These are phyloP conservation scores for Echinarachnius parma DNA, from an alignment of 53 echinoderm and acorn worm genomes.

Conservation along the genomic window DNA sequence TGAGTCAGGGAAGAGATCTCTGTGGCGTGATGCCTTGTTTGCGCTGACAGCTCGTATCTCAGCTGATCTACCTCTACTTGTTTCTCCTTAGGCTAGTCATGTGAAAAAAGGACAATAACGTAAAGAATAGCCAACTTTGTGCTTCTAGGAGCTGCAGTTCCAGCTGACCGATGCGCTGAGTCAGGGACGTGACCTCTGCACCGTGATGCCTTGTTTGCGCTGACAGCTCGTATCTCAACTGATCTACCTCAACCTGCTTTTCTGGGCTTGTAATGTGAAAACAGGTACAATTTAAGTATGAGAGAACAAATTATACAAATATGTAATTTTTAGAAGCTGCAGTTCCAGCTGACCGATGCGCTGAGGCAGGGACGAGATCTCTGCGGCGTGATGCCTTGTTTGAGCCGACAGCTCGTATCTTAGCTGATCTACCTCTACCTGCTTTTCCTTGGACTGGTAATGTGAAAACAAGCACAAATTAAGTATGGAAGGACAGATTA, in stretches of 20 bases:
- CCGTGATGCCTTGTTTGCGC: slow-evolving; percentile 63
- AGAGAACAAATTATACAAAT: too few relatives aligned
- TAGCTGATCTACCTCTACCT: slow-evolving; percentile 63
- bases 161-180: slow-evolving; percentile 64
- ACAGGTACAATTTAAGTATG: too few relatives aligned
- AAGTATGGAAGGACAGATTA: too few relatives aligned
- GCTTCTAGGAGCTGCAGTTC: slow-evolving; percentile 66
- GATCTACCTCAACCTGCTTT: slow-evolving; percentile 59
- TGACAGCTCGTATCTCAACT: slow-evolving; percentile 64
- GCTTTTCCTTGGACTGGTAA: slow-evolving; percentile 56
- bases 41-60: slow-evolving; percentile 62
- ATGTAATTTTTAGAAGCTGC: too few relatives aligned
- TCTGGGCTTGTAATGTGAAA: too few relatives aligned
- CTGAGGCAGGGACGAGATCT: slow-evolving; percentile 55
- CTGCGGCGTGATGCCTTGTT: slow-evolving; percentile 57
- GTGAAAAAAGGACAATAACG: not conserved
- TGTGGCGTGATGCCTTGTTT: slow-evolving; percentile 55
- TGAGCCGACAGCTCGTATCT: slow-evolving; percentile 66
- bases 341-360: slow-evolving; percentile 67
- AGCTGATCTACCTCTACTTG: slow-evolving; percentile 66
- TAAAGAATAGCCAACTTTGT: too few relatives aligned
- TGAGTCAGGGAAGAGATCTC: slow-evolving; percentile 60
- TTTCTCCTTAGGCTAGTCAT: slow-evolving; percentile 54
- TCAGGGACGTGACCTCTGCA: slow-evolving; percentile 51
- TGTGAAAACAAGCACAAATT: not conserved